A percentile compares a stretch with the other conserved stretches of the same genome.
These are phyloP conservation scores for Macquaria ambigua DNA, from an alignment of 2,113 vertebrate genomes.

Conservation along the genomic window DNA sequence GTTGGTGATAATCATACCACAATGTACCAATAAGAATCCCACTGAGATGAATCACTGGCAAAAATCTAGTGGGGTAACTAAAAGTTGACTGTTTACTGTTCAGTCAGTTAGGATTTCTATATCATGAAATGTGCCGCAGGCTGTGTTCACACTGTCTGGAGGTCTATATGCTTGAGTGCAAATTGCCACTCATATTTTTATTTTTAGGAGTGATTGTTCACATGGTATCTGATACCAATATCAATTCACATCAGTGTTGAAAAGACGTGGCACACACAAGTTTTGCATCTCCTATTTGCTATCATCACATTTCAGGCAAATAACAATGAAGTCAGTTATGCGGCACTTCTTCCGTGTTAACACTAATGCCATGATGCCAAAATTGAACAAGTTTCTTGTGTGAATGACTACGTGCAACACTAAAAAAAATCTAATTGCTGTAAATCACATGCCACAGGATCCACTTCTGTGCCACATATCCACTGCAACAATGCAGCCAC, in stretches of 20 bases:
- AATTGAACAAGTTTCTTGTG: neutral
- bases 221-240: neutral
- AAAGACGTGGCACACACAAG: neutral
- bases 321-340: neutral
- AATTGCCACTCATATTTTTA: neutral
- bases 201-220: neutral
- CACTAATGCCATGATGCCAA: neutral
- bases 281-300: no score
- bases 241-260: neutral
- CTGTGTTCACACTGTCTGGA: constrained; percentile 1
- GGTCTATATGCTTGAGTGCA: neutral
- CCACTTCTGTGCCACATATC: neutral
- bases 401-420: neutral
- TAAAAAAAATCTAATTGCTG: neutral
- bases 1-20: constrained; percentile 58
- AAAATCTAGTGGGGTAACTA: neutral
- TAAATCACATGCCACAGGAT: neutral
- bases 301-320: neutral
- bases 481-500: neutral
- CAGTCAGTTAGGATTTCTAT: constrained; percentile 12
- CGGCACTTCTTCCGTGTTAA: neutral
- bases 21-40: constrained; percentile 50
- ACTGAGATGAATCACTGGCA: constrained; percentile 41
- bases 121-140: neutral
- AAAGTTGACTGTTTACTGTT: constrained; percentile 3